Evolutionary conservation across 2,888 invertebrate genomes (phyloP).

Genomic region (Tribolium freemani): DNA sequence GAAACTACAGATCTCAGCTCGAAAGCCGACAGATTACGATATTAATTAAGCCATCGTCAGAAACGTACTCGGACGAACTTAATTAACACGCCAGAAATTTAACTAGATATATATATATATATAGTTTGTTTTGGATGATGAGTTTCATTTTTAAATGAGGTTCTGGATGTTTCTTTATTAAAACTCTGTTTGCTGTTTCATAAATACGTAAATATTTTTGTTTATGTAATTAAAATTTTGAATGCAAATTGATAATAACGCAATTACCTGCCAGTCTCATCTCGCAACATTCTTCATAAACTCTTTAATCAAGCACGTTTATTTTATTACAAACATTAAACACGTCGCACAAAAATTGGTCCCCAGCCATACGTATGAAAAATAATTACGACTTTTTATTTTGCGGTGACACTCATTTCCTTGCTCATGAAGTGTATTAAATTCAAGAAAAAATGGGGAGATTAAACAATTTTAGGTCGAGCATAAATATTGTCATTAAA

Average conservation of each 20-base stretch:
- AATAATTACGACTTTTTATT: neutral
- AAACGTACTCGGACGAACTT: neutral
- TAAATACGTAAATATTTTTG: neutral
- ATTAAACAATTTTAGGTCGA: neutral
- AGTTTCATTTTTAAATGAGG: neutral
- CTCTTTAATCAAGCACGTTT: neutral
- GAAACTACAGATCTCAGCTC: conserved; percentile 33
- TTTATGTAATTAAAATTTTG: neutral
- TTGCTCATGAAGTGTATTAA: neutral
- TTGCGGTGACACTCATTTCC: neutral
- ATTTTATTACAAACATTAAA: neutral
- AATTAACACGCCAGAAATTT: neutral
- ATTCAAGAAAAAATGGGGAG: neutral
- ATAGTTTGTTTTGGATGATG: too few relatives aligned
- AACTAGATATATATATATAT: too few relatives aligned
- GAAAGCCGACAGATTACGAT: neutral
- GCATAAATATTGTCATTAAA: neutral
- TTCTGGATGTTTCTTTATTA: neutral
- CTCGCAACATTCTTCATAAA: neutral
- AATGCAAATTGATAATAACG: neutral
- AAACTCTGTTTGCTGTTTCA: neutral
- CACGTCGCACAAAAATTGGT: neutral
- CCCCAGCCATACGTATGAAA: neutral
- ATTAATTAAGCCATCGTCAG: neutral
- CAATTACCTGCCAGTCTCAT: neutral